Evolutionary conservation across 2,888 invertebrate genomes (phyloP).

Genomic region (Tenthredo distinguenda): DNA sequence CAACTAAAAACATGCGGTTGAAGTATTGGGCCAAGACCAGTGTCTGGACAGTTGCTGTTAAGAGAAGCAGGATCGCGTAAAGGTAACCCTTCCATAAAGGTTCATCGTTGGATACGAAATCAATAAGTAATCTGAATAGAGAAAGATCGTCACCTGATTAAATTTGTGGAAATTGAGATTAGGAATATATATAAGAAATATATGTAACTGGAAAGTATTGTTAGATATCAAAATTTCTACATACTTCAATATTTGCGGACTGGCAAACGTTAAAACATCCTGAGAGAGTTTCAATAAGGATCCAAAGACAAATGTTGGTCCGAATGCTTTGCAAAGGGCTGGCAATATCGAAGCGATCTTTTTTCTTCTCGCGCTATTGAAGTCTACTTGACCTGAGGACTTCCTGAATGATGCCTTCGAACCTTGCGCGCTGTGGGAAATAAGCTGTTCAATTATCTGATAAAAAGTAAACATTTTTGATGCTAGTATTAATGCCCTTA

Average conservation of each 20-base stretch:
- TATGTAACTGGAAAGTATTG: neutral
- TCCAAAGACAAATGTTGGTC: constrained; percentile 93
- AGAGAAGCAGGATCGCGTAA: constrained; percentile 88
- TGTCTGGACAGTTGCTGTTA: constrained; percentile 89
- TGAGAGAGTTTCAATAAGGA: constrained; percentile 89
- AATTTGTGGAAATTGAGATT: constrained; percentile 25
- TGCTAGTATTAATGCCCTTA: constrained; percentile 64
- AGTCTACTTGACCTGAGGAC: constrained; percentile 86
- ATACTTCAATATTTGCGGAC: constrained; percentile 94
- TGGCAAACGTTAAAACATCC: constrained; percentile 92
- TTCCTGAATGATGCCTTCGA: constrained; percentile 85
- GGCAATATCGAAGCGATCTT: constrained; percentile 91
- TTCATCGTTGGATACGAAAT: constrained; percentile 82
- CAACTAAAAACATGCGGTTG: constrained; percentile 93
- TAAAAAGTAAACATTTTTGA: constrained; percentile 30
- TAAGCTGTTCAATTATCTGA: constrained; percentile 50
- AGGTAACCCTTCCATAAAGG: constrained; percentile 93
- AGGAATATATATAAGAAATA: neutral
- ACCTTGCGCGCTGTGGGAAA: constrained; percentile 72
- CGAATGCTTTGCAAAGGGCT: constrained; percentile 92
- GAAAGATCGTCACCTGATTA: constrained; percentile 37
- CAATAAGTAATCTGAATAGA: constrained; percentile 84
- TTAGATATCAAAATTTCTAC: constrained; percentile 56
- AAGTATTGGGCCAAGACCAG: constrained; percentile 94
- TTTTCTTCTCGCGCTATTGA: constrained; percentile 84